Conservation (phyloP, 2,888 invertebrate genomes). For the Lasioglossum morio region DNA sequence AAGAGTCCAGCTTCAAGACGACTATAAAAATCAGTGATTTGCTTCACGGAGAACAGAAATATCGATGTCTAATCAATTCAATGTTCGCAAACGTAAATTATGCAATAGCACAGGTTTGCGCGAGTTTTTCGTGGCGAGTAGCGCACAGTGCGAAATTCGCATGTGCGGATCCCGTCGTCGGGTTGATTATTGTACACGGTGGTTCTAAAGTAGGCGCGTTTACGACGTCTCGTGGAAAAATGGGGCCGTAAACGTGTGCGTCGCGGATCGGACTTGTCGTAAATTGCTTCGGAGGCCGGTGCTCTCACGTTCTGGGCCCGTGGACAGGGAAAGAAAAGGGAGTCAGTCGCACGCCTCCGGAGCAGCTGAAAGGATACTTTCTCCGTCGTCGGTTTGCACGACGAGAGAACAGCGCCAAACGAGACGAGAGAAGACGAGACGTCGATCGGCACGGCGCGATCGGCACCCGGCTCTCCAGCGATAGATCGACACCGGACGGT, state of each 20-base stretch:
- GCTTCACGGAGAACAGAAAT: neutral
- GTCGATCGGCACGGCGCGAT: constrained; percentile 32
- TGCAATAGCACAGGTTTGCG: neutral
- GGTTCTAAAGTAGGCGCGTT: constrained; percentile 53
- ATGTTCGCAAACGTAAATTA: neutral
- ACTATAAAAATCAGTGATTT: neutral
- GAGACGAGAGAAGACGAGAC: constrained; percentile 3
- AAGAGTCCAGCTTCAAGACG: neutral
- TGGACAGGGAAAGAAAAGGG: constrained; percentile 54
- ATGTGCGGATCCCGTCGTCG: constrained; percentile 51
- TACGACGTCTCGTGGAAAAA: constrained; percentile 63
- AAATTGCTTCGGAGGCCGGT: constrained; percentile 29
- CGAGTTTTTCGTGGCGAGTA: neutral
- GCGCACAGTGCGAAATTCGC: constrained; percentile 39
- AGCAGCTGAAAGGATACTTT: constrained; percentile 56
- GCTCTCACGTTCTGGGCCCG: constrained; percentile 59
- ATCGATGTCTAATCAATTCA: neutral
- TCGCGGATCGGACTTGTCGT: constrained; percentile 39
- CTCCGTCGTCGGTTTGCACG: constrained; percentile 42
- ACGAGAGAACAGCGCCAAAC: constrained; percentile 1
- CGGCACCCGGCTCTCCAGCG: constrained; percentile 4
- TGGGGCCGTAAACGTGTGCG: constrained; percentile 50
- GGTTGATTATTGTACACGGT: constrained; percentile 47
- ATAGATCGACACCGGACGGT: constrained; percentile 17
- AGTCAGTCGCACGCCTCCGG: constrained; percentile 27